phyloP scores from a whole-genome alignment of 2,888 invertebrate genomes.

The Spisula subtruncata region DNA sequence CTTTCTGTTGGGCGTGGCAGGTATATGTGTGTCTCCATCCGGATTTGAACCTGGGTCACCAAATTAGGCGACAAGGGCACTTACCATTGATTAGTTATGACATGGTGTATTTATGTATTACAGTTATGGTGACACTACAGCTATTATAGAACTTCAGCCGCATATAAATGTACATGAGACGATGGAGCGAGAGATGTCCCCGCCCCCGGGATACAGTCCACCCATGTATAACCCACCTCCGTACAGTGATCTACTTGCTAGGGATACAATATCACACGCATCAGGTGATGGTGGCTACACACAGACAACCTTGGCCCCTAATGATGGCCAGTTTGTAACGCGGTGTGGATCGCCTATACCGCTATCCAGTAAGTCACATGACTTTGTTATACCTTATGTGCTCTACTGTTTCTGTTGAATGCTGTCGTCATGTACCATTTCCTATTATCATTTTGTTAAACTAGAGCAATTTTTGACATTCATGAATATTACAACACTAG shows the following conservation, averaged over 20 bases:
- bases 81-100: no score
- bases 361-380: slow-evolving; percentile 30
- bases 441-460: not conserved
- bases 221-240: slow-evolving; percentile 77
- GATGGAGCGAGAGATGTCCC: slow-evolving; percentile 70
- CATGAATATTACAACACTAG: no score
- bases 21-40: no score
- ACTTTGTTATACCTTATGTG: not conserved
- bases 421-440: not conserved
- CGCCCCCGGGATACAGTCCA: slow-evolving; percentile 78
- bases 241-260: slow-evolving; percentile 82
- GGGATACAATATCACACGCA: slow-evolving; percentile 89
- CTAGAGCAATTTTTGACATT: not conserved
- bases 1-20: no score
- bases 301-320: slow-evolving; percentile 88
- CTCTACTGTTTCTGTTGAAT: not conserved
- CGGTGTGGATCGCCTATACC: slow-evolving; percentile 72
- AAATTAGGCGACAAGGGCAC: no score
- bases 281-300: slow-evolving; percentile 88
- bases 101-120: slow-evolving; percentile 31
- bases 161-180: slow-evolving; percentile 70
- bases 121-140: slow-evolving; percentile 80
- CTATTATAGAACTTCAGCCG: slow-evolving; percentile 83
- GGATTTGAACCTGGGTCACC: no score
- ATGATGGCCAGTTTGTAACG: slow-evolving; percentile 75